Percentiles rank a stretch among this genome's conserved stretches.
phyloP scores from a whole-genome alignment of 1,140 invertebrate species.

The Batillaria attramentaria region DNA sequence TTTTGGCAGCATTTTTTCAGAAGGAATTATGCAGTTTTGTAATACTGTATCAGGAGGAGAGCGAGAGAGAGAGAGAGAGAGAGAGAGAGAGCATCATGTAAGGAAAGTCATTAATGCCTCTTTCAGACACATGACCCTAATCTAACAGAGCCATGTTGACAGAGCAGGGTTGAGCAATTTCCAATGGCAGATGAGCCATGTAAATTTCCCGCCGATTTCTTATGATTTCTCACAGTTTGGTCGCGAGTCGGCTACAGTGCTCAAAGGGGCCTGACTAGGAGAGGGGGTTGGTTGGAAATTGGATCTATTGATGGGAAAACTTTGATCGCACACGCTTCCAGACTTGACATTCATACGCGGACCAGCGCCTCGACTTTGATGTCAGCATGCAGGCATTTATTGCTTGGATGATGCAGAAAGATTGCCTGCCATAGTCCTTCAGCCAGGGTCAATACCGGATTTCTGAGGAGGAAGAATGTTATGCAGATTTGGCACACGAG shows the following conservation, averaged over 20 bases:
- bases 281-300: conserved; percentile 9
- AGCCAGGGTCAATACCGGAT: too few relatives aligned
- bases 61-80: too few relatives aligned
- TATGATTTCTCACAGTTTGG: background rate
- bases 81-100: too few relatives aligned
- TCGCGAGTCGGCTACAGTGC: background rate
- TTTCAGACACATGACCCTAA: conserved; percentile 6
- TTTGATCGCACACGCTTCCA: background rate
- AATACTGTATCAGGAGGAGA: too few relatives aligned
- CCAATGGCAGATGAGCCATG: conserved; percentile 6
- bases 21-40: too few relatives aligned
- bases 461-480: too few relatives aligned
- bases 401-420: too few relatives aligned
- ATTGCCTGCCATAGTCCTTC: too few relatives aligned
- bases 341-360: background rate
- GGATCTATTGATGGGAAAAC: conserved; percentile 18
- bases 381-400: too few relatives aligned
- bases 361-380: background rate
- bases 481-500: too few relatives aligned
- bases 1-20: too few relatives aligned
- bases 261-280: background rate
- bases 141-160: background rate
- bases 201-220: conserved; percentile 14
- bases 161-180: conserved; percentile 20
- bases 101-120: conserved; percentile 11